Evolutionary conservation across 37 sponge, comb jelly and placozoan genomes (phyloP), one percentile per base, ranked within the genome.

Genomic region (Theonella swinhoei): DNA sequence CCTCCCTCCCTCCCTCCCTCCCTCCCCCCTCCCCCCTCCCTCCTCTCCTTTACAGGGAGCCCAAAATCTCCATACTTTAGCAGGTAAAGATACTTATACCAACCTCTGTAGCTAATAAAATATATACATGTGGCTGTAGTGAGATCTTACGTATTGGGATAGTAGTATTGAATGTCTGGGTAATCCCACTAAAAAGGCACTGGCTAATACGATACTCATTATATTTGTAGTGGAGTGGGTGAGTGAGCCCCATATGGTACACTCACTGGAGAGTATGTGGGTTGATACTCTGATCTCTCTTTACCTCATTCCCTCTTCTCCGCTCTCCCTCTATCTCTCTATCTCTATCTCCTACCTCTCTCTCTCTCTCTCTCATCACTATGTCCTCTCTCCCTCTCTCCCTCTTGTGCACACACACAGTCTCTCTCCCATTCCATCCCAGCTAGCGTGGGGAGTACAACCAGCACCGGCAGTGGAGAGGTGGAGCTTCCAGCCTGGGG

Each of bases 361-460:
- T 67, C 60, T 3, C 34, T 31, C 8, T 58, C 26, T 59, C 61
- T 36, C 47, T 28, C 42, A 68, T 36, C 68, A 5, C 28, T 25
- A 41, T 28, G 17, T 23, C 20, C 61, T 43, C 62, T 71, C 72
- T 5, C 61, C 29, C 41, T 3, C 31, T 5, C 76, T 42, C 20
- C 14, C 76, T 39, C 19, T 47, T 28, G 11, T 34, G n/a, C 83
- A 4, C 74, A 19, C 47, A 36, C 41, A 36, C 70, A 86, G 80
- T 64, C 78, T 78, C 32, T 88, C 89, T 25, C 89, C 89, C 0
- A 26, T 89, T 11, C 89, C 89, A 7, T 89, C 89, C 89, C 89
- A 3, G 85, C 89, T 8, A 89, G 89, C 78, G 89, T 89, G 1
- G 75, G 89, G 54, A 89, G 89, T 65, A 89, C 89, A 14, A 64